phyloP scores from a whole-genome alignment of 2,113 vertebrate species.

The Lates calcarifer region DNA sequence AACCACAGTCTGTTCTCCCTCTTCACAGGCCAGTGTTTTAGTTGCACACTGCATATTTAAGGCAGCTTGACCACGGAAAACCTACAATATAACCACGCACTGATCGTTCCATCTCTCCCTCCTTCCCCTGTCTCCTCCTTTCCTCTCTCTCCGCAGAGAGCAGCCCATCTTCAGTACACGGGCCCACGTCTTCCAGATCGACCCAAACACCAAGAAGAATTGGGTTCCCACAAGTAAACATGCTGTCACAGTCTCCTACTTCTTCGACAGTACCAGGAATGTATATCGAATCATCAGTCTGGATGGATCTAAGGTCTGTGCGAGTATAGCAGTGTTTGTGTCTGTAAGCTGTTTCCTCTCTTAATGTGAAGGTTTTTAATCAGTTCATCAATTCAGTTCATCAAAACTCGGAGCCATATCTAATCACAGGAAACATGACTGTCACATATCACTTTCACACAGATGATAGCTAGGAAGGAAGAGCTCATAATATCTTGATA shows the following conservation, averaged over 20 bases:
- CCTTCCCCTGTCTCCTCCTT: background rate
- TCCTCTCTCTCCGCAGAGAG: slow-evolving; percentile 85
- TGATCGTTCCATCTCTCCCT: background rate
- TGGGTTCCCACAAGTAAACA: slow-evolving; percentile 98
- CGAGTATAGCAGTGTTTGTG: background rate
- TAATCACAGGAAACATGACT: no score
- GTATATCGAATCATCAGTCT: slow-evolving; percentile 99
- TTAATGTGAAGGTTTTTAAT: no score
- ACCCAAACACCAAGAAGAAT: slow-evolving; percentile 98
- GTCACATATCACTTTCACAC: no score
- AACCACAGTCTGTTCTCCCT: background rate
- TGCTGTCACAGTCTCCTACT: slow-evolving; percentile 97
- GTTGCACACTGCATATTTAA: background rate
- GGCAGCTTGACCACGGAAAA: background rate
- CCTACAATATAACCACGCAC: background rate
- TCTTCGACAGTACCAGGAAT: slow-evolving; percentile 97
- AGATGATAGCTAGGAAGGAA: no score
- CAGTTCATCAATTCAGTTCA: no score
- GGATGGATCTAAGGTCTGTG: slow-evolving; percentile 93
- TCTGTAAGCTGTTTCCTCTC: background rate
- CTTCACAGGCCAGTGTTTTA: background rate
- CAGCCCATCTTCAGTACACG: slow-evolving; percentile 99
- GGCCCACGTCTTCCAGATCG: slow-evolving; percentile 99
- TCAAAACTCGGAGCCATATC: no score
- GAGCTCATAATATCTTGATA: no score